Percentiles rank a stretch among this genome's conserved stretches.
phyloP scores from a whole-genome alignment of 2,113 vertebrate species.

The Otis tarda region DNA sequence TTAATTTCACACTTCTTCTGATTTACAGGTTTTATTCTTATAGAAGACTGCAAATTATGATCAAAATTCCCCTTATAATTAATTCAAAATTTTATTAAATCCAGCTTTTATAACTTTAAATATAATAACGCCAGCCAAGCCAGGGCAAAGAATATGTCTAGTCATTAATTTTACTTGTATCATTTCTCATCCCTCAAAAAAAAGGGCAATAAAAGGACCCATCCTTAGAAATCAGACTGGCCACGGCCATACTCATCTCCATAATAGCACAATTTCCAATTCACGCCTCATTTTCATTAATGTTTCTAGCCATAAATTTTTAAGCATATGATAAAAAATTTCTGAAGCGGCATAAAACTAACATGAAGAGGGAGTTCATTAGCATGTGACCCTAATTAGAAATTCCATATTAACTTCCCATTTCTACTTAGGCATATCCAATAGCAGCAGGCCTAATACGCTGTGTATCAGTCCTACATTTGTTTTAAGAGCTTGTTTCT shows the following conservation, averaged over 20 bases:
- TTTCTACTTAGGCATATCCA: conserved; percentile 71
- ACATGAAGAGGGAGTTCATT: conserved; percentile 84
- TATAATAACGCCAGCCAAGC: conserved; percentile 59
- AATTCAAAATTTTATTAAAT: conserved; percentile 81
- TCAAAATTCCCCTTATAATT: conserved; percentile 77
- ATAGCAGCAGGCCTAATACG: conserved; percentile 42
- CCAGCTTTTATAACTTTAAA: conserved; percentile 76
- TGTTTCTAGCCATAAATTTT: conserved; percentile 88
- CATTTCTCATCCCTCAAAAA: conserved; percentile 65
- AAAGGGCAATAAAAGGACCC: conserved; percentile 78
- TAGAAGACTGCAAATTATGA: conserved; percentile 67
- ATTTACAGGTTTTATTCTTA: conserved; percentile 53
- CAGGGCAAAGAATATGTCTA: conserved; percentile 55
- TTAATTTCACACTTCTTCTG: conserved; percentile 21
- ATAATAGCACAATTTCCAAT: conserved; percentile 86
- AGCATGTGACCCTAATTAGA: conserved; percentile 87
- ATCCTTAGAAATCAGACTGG: conserved; percentile 79
- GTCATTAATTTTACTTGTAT: conserved; percentile 76
- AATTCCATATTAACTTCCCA: conserved; percentile 83
- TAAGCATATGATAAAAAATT: conserved; percentile 90
- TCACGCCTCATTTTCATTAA: conserved; percentile 89
- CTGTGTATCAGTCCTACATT: background rate
- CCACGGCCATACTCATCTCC: conserved; percentile 76
- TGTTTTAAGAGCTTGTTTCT: background rate
- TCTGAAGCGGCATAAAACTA: conserved; percentile 89